phyloP scores from a whole-genome alignment of 2,888 invertebrate genomes.

The Drosophila meridiana region DNA sequence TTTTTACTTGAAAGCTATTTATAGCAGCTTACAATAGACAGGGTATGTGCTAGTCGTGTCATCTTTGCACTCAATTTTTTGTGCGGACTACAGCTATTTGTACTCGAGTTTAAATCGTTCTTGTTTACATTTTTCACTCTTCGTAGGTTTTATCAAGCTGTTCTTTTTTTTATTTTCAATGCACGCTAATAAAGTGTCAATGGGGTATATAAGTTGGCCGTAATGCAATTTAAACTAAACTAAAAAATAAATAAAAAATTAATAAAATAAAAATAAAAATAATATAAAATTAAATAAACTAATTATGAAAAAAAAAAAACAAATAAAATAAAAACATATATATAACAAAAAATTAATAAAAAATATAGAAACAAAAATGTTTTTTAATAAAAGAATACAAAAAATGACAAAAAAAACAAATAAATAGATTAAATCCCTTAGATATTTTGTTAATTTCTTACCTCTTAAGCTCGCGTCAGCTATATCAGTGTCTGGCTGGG shows the following conservation, averaged over 20 bases:
- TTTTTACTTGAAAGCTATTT: too few species aligned
- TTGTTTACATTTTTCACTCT: conserved; percentile 57
- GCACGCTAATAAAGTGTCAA: not conserved
- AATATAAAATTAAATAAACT: too few species aligned
- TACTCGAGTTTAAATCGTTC: conserved; percentile 47
- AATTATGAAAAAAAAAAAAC: not conserved
- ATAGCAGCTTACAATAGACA: not conserved
- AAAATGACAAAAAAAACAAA: too few species aligned
- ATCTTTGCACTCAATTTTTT: not conserved
- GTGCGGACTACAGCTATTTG: conserved; percentile 29
- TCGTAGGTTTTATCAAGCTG: conserved; percentile 40
- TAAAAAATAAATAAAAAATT: not conserved
- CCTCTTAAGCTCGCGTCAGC: not conserved
- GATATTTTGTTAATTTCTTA: too few species aligned
- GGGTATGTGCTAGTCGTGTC: conserved; percentile 1
- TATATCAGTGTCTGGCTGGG: not conserved
- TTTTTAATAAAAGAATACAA: too few species aligned
- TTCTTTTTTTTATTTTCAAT: conserved; percentile 18
- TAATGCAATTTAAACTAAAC: not conserved
- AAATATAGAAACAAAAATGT: not conserved
- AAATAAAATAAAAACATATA: not conserved
- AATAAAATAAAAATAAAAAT: not conserved
- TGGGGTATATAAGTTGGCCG: not conserved
- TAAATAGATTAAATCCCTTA: too few species aligned
- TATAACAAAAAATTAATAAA: not conserved